Conservation (phyloP, 1,140 invertebrate genomes). For the Lepidotrigona ventralis region DNA sequence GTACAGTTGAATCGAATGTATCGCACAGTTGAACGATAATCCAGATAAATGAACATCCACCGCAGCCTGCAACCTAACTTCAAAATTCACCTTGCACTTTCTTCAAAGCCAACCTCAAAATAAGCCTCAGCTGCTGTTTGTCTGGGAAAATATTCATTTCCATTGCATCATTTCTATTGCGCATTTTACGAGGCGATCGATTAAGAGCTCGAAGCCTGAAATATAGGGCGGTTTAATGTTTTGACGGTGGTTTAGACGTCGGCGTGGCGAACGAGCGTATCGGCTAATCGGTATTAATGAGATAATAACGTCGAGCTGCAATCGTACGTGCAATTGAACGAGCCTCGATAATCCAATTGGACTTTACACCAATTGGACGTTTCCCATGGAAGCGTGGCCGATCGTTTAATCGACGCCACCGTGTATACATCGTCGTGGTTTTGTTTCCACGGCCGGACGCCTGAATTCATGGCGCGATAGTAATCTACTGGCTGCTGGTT, state of each 20-base stretch:
- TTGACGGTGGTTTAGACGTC: not conserved
- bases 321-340: conserved; percentile 54
- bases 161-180: not conserved
- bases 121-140: not conserved
- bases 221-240: not conserved
- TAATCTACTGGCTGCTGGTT: conserved; percentile 27
- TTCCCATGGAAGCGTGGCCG: conserved; percentile 2
- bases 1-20: too few species aligned
- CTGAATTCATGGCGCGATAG: conserved; percentile 33
- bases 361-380: conserved; percentile 44
- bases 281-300: conserved; percentile 29
- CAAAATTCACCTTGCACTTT: too few species aligned
- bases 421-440: conserved; percentile 24
- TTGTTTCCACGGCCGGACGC: conserved; percentile 13
- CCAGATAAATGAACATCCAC: too few species aligned
- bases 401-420: conserved; percentile 18
- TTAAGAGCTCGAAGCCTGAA: not conserved
- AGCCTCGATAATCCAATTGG: conserved; percentile 51
- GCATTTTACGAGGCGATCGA: not conserved
- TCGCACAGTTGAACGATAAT: too few species aligned
- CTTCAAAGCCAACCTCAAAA: too few species aligned
- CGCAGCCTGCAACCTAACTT: too few species aligned
- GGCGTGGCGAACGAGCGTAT: not conserved
- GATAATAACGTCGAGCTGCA: conserved; percentile 54
- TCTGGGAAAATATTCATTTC: not conserved